Base-by-base conservation (phyloP, 2,888 invertebrate species). In the Macrophya alboannulata region DNA sequence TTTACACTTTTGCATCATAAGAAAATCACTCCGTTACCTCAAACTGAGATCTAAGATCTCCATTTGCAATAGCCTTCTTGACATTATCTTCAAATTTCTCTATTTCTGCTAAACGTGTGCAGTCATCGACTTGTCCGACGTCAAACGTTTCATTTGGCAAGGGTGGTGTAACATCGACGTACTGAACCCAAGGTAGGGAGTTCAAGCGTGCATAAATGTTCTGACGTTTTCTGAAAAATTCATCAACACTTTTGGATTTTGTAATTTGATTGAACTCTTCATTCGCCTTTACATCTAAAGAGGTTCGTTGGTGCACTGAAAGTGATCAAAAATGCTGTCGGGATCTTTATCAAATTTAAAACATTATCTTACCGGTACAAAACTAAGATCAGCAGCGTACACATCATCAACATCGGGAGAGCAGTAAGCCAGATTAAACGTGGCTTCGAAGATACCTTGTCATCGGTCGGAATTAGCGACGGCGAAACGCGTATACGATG, bases 51-150 rank as follows among this genome's bases (percentile, higher is more conserved):
- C 91, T 88, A 10, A 94, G 86, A 79, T 91, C 90, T 10, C 92
- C 92, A 87, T 89, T 91, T 43, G 89, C 87, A 55, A 94, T 90
- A 0, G 92, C 90, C 4, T 88, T 84, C 87, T 91, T 93, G 0
- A 94, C 93, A 86, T 94, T 94, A 43, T 90, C 88, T 86, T 93
- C 92, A 76, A 94, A 93, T 59, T 94, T 92, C 55, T 88, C 88
- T 4, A 94, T 90, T 85, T 91, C 92, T 0, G 10, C 45, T 12
- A 40, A 25, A 43, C 43, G 45, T 74, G 74, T 9, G 17, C 4
- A 74, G 25, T 40, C 43, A 45, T 74, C 48, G 25, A 48, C 15
- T 48, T 21, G 48, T 9, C 4, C 9, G 48, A 45, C 74, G 25
- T 21, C 48, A 21, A 10, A 9, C 43, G n/a, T 74, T 37, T 12